Evolutionary conservation across 2,797 vertebrate species (phyloP).

Genomic region (Fistularia commersonii): DNA sequence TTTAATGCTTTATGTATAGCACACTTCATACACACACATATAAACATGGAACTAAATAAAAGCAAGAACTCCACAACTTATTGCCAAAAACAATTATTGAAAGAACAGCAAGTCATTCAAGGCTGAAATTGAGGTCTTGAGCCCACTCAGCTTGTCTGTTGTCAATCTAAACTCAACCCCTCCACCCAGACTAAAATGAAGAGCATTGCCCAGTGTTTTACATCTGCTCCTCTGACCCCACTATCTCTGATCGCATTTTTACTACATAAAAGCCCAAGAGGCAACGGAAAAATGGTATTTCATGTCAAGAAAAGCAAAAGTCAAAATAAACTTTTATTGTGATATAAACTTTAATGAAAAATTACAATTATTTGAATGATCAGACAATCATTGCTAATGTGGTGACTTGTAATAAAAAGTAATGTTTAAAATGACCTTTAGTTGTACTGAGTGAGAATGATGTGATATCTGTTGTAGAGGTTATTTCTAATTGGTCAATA

Average conservation of each 20-base stretch:
- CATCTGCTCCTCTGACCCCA: background rate
- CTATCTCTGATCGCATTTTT: background rate
- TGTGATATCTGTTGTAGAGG: background rate
- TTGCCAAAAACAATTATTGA: constrained; percentile 18
- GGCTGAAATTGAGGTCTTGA: constrained; percentile 8
- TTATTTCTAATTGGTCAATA: constrained; percentile 6
- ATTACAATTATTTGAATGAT: background rate
- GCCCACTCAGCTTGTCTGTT: constrained; percentile 3
- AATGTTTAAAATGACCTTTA: background rate
- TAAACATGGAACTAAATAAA: background rate
- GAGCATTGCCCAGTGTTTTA: background rate
- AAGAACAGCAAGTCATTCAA: constrained; percentile 8
- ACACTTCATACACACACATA: background rate
- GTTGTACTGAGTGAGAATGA: background rate
- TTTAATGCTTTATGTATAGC: background rate
- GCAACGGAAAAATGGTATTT: no score
- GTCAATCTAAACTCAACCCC: background rate
- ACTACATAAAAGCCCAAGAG: background rate
- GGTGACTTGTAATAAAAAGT: background rate
- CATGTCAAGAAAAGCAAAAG: no score
- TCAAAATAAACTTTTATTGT: no score
- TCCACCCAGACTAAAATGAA: constrained; percentile 1
- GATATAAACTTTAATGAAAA: no score
- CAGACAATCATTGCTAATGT: background rate
- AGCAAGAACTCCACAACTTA: constrained; percentile 1